Evolutionary conservation across 1,140 invertebrate genomes (phyloP).

Genomic region (Nebria ingens): DNA sequence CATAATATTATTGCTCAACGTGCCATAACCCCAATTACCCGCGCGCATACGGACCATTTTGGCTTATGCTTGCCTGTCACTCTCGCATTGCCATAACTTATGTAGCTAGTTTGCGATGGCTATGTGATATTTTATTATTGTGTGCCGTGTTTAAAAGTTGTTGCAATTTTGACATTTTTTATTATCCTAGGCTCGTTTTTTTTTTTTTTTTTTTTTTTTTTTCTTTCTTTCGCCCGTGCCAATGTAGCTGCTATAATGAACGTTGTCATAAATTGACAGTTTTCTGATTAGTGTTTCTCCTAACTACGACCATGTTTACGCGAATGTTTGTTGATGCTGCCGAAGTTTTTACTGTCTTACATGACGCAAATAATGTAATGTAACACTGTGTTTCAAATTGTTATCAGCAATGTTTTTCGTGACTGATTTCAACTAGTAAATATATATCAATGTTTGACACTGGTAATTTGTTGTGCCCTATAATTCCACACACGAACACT

Average conservation of each 20-base stretch:
- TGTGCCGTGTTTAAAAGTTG: conserved; percentile 19
- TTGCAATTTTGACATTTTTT: conserved; percentile 21
- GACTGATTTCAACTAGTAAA: too few relatives aligned
- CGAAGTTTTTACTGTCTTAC: neutral
- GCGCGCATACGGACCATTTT: conserved; percentile 13
- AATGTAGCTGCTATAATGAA: neutral
- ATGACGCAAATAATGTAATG: neutral
- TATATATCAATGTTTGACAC: too few relatives aligned
- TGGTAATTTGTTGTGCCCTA: too few relatives aligned
- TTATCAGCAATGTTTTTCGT: too few relatives aligned
- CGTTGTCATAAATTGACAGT: neutral
- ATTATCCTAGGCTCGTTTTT: conserved; percentile 5
- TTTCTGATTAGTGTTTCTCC: neutral
- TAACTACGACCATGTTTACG: too few relatives aligned
- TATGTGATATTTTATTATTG: conserved; percentile 23
- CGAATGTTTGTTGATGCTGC: neutral
- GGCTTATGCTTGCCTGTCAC: neutral
- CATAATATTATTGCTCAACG: conserved; percentile 21
- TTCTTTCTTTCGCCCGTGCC: too few relatives aligned
- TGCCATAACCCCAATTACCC: conserved; percentile 4
- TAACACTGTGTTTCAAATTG: too few relatives aligned
- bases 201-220: too few relatives aligned
- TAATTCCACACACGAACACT: neutral
- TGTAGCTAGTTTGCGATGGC: conserved; percentile 22
- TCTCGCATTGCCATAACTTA: conserved; percentile 21